Base-by-base conservation (phyloP, 2,888 invertebrate species). In the Poecilobothrus nobilitatus region DNA sequence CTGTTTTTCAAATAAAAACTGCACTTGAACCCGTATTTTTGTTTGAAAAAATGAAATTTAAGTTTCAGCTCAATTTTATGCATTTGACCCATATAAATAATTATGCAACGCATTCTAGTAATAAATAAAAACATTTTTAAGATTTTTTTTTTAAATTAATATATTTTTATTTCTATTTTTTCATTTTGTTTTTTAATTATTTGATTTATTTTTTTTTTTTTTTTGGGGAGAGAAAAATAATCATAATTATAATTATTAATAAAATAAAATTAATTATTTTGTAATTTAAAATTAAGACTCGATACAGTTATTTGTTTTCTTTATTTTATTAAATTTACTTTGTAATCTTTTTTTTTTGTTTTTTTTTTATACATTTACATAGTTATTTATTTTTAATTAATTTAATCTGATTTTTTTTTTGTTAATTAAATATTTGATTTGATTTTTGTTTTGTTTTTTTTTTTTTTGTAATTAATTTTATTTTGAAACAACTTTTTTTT, bases 341-440 rank as follows among this genome's bases (percentile, higher is more conserved):
- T 27, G 27, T 41, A 15, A 41, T 41, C 1, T 6, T 41, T 41
- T 41, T 41, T 8, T 41, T 12, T 53, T 1, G 2, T 15, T 44
- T 44, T 44, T 44, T 10, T 53, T 53, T 53, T 53, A 53, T 53
- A 53, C 53, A 53, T 53, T 53, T 53, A 53, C 53, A 53, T 53
- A 53, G 2, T 53, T 18, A 27, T 27, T 53, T 53, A 6, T 53
- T 53, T 53, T 53, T 37, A 37, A 10, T 37, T 8, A 12, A 15
- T 15, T 53, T 53, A 12, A 37, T 53, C 18, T 53, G 53, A 15
- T 53, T 53, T 53, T 53, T 15, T 41, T 8, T 53, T 18, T 53
- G 3, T 53, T 18, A 18, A 18, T 18, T 53, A 18, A 53, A 53
- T 53, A 53, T 53, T 53, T 53, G 7, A 53, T 18, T 15, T 53